Evolutionary conservation across 2,113 vertebrate species (phyloP).

Genomic region (Lasiurus borealis): DNA sequence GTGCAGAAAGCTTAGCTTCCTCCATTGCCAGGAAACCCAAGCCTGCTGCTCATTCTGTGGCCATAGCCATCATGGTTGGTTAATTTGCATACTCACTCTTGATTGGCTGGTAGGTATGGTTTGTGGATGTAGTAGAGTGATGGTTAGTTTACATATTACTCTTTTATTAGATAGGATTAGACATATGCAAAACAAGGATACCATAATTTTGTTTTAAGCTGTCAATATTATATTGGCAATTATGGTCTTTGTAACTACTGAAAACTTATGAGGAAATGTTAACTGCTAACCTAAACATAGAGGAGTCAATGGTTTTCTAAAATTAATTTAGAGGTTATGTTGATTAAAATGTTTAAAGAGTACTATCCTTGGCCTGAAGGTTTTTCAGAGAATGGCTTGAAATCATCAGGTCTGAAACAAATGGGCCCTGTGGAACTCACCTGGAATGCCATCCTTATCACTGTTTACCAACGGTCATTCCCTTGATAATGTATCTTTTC

Average conservation of each 20-base stretch:
- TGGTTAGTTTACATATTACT: no score
- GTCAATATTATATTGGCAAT: background rate
- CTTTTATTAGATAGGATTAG: no score
- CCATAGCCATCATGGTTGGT: no score
- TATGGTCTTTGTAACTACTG: background rate
- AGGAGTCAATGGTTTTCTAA: background rate
- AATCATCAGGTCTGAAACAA: background rate
- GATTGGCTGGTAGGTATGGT: no score
- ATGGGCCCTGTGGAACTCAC: background rate
- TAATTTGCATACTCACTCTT: no score
- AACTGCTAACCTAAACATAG: background rate
- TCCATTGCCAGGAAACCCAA: no score
- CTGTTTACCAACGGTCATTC: background rate
- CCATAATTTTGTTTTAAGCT: background rate
- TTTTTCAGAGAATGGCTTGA: background rate
- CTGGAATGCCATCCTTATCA: background rate
- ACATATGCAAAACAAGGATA: background rate
- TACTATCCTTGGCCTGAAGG: background rate
- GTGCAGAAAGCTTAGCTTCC: no score
- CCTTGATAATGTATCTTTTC: background rate
- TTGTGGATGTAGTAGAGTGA: no score
- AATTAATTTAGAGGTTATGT: background rate
- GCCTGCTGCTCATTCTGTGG: no score
- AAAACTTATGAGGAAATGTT: background rate
- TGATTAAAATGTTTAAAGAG: background rate